Evolutionary conservation across 2,113 vertebrate genomes (phyloP).

Genomic region (Chunga burmeisteri): DNA sequence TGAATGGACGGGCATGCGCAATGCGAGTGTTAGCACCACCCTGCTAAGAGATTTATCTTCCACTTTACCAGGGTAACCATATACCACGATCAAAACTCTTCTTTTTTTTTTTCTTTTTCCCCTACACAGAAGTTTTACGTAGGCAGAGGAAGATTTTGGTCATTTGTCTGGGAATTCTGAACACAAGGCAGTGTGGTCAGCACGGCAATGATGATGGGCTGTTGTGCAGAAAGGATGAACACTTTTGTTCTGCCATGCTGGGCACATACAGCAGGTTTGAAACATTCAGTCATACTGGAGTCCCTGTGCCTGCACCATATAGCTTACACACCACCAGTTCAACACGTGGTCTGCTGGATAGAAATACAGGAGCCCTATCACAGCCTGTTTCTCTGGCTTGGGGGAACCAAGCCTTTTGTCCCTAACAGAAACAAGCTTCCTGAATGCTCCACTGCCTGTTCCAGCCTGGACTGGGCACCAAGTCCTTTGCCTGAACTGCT

Average conservation of each 20-base stretch:
- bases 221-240: not conserved
- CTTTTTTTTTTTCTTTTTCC: too few species aligned
- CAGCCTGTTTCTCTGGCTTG: not conserved
- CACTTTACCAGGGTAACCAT: not conserved
- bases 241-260: not conserved
- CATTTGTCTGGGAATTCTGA: not conserved
- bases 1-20: not conserved
- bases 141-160: not conserved
- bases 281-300: not conserved
- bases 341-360: not conserved
- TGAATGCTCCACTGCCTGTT: not conserved
- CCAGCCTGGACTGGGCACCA: not conserved
- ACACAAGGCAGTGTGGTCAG: not conserved
- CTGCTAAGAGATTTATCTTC: not conserved
- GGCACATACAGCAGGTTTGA: not conserved
- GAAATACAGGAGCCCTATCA: not conserved
- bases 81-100: not conserved
- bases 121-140: not conserved
- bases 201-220: rapidly evolving
- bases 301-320: rapidly evolving
- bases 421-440: not conserved
- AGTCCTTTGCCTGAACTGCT: not conserved
- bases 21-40: not conserved
- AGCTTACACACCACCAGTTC: not conserved
- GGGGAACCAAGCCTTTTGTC: not conserved